A percentile compares a stretch with the other conserved stretches of the same genome.
These are phyloP conservation scores for Amazonetta brasiliensis DNA, from an alignment of 2,797 vertebrate genomes.

Conservation along the genomic window DNA sequence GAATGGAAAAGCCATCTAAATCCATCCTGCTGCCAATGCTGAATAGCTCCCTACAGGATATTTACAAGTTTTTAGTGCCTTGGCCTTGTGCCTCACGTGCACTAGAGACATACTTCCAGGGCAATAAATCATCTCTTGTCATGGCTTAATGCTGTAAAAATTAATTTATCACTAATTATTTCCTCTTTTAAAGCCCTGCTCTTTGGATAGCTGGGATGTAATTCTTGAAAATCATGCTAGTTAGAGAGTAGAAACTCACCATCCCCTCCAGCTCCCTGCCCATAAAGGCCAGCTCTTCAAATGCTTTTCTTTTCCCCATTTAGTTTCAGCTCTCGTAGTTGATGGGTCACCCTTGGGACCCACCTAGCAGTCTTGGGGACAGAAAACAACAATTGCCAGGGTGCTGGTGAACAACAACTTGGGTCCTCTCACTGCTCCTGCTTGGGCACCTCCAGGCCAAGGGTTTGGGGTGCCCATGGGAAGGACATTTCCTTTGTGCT, in stretches of 20 bases:
- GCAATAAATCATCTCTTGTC: slow-evolving; percentile 60
- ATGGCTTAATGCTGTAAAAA: slow-evolving; percentile 50
- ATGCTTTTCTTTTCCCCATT: neutral
- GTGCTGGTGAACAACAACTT: neutral
- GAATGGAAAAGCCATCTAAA: slow-evolving; percentile 47
- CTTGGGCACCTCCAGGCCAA: fast-evolving
- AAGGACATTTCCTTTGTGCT: neutral
- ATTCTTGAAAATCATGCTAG: slow-evolving; percentile 25
- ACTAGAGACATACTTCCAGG: slow-evolving; percentile 35
- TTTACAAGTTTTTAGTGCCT: slow-evolving; percentile 54
- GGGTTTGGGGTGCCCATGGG: neutral
- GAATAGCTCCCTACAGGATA: slow-evolving; percentile 48
- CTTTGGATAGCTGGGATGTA: slow-evolving; percentile 49
- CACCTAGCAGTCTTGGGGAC: neutral
- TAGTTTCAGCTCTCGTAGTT: neutral
- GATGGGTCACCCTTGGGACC: neutral
- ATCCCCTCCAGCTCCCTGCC: neutral
- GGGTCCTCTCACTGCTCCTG: neutral
- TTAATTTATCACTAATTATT: slow-evolving; percentile 69
- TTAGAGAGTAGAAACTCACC: neutral
- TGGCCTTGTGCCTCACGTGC: slow-evolving; percentile 42
- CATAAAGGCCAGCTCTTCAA: neutral
- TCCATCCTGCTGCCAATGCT: neutral
- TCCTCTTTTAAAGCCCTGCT: slow-evolving; percentile 48
- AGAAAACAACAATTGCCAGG: neutral